phyloP scores from a whole-genome alignment of 2,113 vertebrate species.

The Carassius auratus region DNA sequence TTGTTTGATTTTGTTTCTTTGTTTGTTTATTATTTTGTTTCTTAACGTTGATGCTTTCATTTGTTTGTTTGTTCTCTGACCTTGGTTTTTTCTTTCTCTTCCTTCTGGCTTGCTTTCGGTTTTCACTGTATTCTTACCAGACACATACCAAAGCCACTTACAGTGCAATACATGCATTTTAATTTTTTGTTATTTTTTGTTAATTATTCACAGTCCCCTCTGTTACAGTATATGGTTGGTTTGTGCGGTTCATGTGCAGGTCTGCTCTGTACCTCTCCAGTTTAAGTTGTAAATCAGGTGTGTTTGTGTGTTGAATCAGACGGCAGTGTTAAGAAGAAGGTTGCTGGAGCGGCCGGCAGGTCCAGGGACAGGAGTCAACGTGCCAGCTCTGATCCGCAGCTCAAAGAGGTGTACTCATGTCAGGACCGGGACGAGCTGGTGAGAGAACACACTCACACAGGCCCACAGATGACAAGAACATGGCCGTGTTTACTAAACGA shows the following conservation, averaged over 20 bases:
- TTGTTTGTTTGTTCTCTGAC: not conserved
- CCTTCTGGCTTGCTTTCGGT: not conserved
- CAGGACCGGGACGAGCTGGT: conserved; percentile 69
- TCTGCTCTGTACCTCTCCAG: not conserved
- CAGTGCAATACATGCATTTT: not conserved
- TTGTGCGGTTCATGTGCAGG: not conserved
- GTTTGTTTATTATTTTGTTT: too few relatives aligned
- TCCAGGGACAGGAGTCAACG: conserved; percentile 76
- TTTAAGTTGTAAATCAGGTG: not conserved
- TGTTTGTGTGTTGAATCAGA: conserved; percentile 66
- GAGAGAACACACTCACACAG: conserved; percentile 18
- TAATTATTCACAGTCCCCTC: not conserved
- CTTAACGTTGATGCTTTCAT: not conserved
- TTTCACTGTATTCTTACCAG: not conserved
- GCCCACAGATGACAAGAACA: not conserved
- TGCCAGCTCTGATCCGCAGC: conserved; percentile 75
- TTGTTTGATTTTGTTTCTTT: too few relatives aligned
- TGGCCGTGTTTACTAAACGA: not conserved
- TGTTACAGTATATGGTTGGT: not conserved
- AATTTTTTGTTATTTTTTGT: too few relatives aligned
- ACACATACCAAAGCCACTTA: not conserved
- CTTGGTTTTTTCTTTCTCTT: not conserved
- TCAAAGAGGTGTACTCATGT: conserved; percentile 69
- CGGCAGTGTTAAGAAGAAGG: conserved; percentile 75
- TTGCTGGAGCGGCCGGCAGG: conserved; percentile 66